phyloP scores from a whole-genome alignment of 2,113 vertebrate genomes.

The Trochalopteron elliotii region DNA sequence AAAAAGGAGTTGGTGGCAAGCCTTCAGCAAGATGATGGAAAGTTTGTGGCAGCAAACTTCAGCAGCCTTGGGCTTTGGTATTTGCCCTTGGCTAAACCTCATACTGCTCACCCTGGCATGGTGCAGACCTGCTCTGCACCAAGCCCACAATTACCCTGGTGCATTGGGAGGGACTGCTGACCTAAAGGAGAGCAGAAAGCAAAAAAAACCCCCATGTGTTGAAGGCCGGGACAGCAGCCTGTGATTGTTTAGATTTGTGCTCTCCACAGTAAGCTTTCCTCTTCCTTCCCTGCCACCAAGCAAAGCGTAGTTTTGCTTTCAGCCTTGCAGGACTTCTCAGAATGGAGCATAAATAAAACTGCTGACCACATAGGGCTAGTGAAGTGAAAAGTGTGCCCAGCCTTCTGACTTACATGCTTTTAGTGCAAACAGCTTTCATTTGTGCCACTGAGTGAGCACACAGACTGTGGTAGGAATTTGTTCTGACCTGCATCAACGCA shows the following conservation, averaged over 20 bases:
- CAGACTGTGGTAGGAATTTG: background rate
- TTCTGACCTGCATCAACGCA: background rate
- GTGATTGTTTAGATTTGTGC: background rate
- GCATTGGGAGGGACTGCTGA: background rate
- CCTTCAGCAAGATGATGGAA: background rate
- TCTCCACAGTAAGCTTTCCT: background rate
- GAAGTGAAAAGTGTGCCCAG: background rate
- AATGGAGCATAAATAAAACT: background rate
- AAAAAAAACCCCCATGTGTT: fast-evolving
- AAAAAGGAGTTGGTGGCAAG: background rate
- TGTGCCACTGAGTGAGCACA: background rate
- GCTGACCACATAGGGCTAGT: background rate
- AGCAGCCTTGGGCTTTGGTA: background rate
- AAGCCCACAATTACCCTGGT: fast-evolving
- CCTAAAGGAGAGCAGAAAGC: background rate
- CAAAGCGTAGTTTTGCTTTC: background rate
- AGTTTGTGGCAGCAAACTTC: background rate
- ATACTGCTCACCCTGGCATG: fast-evolving
- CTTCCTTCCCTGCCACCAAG: background rate
- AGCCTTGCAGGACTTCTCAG: background rate
- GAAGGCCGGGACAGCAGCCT: background rate
- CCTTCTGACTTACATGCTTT: background rate
- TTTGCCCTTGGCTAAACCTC: background rate
- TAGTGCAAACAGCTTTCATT: background rate
- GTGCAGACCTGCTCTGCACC: background rate